Evolutionary conservation across 2,888 invertebrate genomes (phyloP).

Genomic region (Cheilosia impressa): DNA sequence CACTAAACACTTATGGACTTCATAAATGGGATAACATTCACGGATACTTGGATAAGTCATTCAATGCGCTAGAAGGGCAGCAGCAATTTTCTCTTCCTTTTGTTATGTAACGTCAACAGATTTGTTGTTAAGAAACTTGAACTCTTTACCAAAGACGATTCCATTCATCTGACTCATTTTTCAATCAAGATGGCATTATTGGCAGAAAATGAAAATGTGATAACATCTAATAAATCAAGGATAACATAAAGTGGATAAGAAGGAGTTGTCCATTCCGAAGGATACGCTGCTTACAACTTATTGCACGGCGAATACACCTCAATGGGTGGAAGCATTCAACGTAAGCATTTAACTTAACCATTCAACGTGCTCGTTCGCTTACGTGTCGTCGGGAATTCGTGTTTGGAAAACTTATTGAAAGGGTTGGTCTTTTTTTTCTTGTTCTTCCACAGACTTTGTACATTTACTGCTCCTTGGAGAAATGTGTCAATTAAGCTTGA

Average conservation of each 20-base stretch:
- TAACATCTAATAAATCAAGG: slow-evolving; percentile 64
- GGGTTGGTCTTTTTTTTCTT: background rate
- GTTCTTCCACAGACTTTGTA: background rate
- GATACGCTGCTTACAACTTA: slow-evolving; percentile 27
- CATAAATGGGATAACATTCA: slow-evolving; percentile 41
- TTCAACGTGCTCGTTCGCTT: background rate
- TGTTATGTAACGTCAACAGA: slow-evolving; percentile 33
- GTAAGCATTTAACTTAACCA: background rate
- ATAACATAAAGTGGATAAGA: slow-evolving; percentile 34
- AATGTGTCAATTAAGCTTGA: slow-evolving; percentile 41
- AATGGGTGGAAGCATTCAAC: background rate
- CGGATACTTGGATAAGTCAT: slow-evolving; percentile 37
- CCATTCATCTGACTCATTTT: slow-evolving; percentile 9
- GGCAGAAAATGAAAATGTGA: slow-evolving; percentile 61
- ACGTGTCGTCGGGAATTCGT: slow-evolving; percentile 9
- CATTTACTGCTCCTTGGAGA: slow-evolving; percentile 43
- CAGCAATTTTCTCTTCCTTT: slow-evolving; percentile 40
- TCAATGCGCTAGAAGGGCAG: slow-evolving; percentile 17
- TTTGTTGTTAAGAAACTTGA: slow-evolving; percentile 49
- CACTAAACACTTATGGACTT: slow-evolving; percentile 18
- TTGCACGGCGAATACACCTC: slow-evolving; percentile 35
- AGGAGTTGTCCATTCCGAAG: slow-evolving; percentile 37
- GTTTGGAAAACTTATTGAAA: slow-evolving; percentile 52
- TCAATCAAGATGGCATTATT: slow-evolving; percentile 24
- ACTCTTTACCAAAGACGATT: slow-evolving; percentile 29